phyloP scores from a whole-genome alignment of 2,888 invertebrate genomes.

The Dinocampus coccinellae region DNA sequence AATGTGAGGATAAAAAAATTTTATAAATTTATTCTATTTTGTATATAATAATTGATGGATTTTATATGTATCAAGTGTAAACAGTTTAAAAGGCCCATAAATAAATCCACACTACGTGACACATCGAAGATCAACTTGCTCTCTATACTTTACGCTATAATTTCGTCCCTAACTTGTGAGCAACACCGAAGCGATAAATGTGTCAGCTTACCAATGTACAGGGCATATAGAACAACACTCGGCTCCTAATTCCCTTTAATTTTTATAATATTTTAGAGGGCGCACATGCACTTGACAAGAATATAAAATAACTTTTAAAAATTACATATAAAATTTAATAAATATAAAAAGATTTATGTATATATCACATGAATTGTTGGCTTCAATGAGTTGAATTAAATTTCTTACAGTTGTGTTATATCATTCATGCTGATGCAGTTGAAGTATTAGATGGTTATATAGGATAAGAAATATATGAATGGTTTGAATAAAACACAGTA shows the following conservation, averaged over 20 bases:
- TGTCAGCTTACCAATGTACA: slow-evolving; percentile 42
- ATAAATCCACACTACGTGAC: slow-evolving; percentile 52
- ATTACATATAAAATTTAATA: background rate
- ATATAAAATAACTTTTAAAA: background rate
- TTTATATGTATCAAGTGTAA: slow-evolving; percentile 56
- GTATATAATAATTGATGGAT: background rate
- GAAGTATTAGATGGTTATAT: background rate
- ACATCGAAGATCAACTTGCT: slow-evolving; percentile 45
- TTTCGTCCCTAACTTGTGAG: slow-evolving; percentile 36
- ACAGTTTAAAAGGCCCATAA: slow-evolving; percentile 62
- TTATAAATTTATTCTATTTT: background rate
- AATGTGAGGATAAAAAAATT: background rate
- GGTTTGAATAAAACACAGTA: slow-evolving; percentile 12
- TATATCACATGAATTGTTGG: background rate
- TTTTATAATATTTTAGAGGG: background rate
- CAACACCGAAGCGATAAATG: slow-evolving; percentile 48
- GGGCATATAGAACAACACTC: background rate
- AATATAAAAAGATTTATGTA: too few relatives aligned
- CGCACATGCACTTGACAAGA: background rate
- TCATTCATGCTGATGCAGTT: background rate
- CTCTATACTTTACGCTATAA: slow-evolving; percentile 34
- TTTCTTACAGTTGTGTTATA: background rate
- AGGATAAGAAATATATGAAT: slow-evolving; percentile 1
- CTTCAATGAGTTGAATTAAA: background rate
- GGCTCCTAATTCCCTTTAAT: background rate